Percentiles rank a stretch among this genome's conserved stretches.
Conservation (phyloP, 1,140 invertebrate species). For the Procambarus virginalis region DNA sequence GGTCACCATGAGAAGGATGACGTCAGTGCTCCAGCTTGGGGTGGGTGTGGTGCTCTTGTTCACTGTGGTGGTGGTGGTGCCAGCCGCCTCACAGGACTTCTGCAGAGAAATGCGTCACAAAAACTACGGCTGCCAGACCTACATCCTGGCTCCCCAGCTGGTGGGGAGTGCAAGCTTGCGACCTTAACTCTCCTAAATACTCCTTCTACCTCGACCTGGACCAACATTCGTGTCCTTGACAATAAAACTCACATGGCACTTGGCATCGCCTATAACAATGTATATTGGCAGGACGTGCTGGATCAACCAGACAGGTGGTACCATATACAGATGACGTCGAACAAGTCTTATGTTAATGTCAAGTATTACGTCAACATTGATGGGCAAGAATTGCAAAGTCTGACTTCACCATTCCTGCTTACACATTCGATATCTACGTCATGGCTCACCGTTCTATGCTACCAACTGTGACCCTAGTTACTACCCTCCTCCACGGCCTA, state of each 20-base stretch:
- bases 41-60: too few species aligned
- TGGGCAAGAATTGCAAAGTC: not conserved
- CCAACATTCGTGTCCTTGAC: not conserved
- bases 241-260: not conserved
- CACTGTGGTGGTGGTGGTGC: too few species aligned
- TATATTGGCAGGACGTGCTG: not conserved
- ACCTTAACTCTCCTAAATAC: not conserved
- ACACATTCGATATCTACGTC: not conserved
- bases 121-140: not conserved
- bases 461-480: not conserved
- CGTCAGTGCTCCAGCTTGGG: too few species aligned
- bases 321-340: not conserved
- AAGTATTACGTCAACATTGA: not conserved
- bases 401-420: not conserved
- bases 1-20: too few species aligned
- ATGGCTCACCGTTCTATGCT: not conserved
- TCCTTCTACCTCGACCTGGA: not conserved
- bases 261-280: not conserved
- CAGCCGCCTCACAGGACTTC: too few species aligned
- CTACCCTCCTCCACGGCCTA: not conserved
- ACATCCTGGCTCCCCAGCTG: not conserved
- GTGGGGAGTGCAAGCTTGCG: not conserved
- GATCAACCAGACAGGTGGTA: not conserved
- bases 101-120: not conserved
- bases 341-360: not conserved